Evolutionary conservation across 2,888 invertebrate genomes (phyloP).

Genomic region (Caenorhabditis becei): DNA sequence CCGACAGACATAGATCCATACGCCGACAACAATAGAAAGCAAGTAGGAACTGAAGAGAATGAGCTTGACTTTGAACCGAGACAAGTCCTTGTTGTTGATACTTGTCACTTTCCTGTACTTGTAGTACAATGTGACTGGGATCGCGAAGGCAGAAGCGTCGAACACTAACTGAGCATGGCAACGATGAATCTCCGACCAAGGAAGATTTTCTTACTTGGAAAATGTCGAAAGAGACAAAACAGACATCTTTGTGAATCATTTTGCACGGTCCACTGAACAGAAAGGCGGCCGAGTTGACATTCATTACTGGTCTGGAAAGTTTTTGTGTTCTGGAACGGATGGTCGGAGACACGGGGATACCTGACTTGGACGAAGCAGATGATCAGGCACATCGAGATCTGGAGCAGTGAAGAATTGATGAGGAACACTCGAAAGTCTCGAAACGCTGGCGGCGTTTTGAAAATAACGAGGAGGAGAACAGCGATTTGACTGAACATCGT

Average conservation of each 20-base stretch:
- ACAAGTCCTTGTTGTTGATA: conserved; percentile 9
- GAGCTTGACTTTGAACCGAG: conserved; percentile 11
- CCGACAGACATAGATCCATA: background rate
- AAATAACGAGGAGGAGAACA: conserved; percentile 20
- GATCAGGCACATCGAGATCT: conserved; percentile 21
- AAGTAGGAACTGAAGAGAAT: conserved; percentile 34
- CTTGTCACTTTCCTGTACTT: conserved; percentile 41
- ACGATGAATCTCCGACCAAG: background rate
- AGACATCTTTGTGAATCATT: conserved; percentile 23
- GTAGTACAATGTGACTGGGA: conserved; percentile 37
- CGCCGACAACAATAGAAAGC: conserved; percentile 29
- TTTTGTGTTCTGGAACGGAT: background rate
- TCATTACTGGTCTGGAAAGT: conserved; percentile 12
- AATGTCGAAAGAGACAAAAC: conserved; percentile 29
- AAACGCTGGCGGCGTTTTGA: conserved; percentile 32
- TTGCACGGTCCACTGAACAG: conserved; percentile 34
- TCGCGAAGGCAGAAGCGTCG: conserved; percentile 36
- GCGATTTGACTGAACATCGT: conserved; percentile 44
- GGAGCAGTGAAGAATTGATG: conserved; percentile 33
- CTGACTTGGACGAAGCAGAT: conserved; percentile 45
- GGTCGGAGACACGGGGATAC: background rate
- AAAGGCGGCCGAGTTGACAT: conserved; percentile 18
- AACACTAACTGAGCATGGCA: conserved; percentile 36
- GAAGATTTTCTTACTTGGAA: conserved; percentile 2
- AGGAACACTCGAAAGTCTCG: conserved; percentile 38